Evolutionary conservation across 2,797 vertebrate species (phyloP).

Genomic region (Cossypha caffra): DNA sequence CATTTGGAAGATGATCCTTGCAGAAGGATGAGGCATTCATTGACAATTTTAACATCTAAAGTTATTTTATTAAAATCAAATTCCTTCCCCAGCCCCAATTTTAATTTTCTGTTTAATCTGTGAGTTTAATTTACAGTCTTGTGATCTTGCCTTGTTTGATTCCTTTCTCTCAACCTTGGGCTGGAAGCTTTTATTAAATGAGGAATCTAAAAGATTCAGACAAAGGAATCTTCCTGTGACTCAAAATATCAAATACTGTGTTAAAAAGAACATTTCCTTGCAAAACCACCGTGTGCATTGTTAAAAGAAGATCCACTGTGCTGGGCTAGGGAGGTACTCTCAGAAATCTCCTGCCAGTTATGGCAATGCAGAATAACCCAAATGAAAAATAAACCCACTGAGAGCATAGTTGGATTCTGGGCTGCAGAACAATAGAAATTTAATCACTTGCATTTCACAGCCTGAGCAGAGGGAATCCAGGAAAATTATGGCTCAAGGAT

Average conservation of each 20-base stretch:
- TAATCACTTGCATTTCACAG: background rate
- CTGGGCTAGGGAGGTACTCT: background rate
- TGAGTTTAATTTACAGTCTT: background rate
- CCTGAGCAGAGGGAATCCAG: background rate
- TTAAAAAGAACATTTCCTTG: background rate
- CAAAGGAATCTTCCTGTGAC: background rate
- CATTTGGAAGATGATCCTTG: background rate
- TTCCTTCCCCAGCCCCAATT: rapidly evolving
- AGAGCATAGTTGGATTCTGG: background rate
- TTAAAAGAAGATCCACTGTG: background rate
- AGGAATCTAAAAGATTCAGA: background rate
- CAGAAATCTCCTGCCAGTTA: background rate
- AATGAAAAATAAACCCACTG: background rate
- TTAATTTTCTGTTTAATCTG: background rate
- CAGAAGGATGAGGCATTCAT: background rate
- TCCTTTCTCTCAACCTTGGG: background rate
- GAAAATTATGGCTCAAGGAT: background rate
- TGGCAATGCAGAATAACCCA: background rate
- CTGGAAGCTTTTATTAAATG: background rate
- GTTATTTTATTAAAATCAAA: background rate
- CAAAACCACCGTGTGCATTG: background rate
- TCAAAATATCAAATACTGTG: background rate
- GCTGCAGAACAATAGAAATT: background rate
- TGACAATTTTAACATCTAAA: background rate
- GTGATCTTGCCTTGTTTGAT: background rate